These are phyloP conservation scores for Atopsyche davidsoni DNA, from an alignment of 1,140 invertebrate genomes.

Conservation along the genomic window DNA sequence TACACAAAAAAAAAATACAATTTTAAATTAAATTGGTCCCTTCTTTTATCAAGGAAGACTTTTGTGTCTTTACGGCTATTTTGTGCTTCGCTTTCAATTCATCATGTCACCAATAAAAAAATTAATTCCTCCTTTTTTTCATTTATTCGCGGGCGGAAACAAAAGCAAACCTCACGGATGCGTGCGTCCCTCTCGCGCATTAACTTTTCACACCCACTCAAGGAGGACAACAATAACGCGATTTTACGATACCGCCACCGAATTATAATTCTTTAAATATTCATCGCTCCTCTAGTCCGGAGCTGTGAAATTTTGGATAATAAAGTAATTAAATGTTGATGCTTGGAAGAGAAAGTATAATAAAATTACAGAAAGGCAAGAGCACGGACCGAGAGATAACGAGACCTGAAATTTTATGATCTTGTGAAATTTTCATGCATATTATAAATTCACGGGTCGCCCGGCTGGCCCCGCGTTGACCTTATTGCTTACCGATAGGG, in stretches of 20 bases:
- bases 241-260: not conserved
- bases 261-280: conserved; percentile 8
- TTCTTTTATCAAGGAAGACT: too few relatives aligned
- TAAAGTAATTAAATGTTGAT: conserved; percentile 30
- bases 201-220: conserved; percentile 7
- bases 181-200: too few relatives aligned
- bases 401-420: conserved; percentile 27
- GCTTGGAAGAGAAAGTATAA: conserved; percentile 22
- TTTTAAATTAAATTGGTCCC: too few relatives aligned
- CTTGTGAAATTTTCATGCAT: conserved; percentile 23
- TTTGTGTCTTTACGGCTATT: too few relatives aligned
- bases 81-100: too few relatives aligned
- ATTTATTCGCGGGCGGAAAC: too few relatives aligned
- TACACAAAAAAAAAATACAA: too few relatives aligned
- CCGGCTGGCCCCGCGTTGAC: too few relatives aligned
- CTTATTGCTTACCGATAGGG: too few relatives aligned
- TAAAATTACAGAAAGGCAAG: conserved; percentile 15
- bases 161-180: too few relatives aligned
- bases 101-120: too few relatives aligned
- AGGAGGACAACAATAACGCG: not conserved
- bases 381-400: conserved; percentile 18
- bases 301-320: conserved; percentile 23
- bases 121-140: too few relatives aligned
- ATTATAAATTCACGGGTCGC: conserved; percentile 19
- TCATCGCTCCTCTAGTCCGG: conserved; percentile 8